These are phyloP conservation scores for Julus scandinavius DNA, from an alignment of 2,888 invertebrate genomes.

Conservation along the genomic window DNA sequence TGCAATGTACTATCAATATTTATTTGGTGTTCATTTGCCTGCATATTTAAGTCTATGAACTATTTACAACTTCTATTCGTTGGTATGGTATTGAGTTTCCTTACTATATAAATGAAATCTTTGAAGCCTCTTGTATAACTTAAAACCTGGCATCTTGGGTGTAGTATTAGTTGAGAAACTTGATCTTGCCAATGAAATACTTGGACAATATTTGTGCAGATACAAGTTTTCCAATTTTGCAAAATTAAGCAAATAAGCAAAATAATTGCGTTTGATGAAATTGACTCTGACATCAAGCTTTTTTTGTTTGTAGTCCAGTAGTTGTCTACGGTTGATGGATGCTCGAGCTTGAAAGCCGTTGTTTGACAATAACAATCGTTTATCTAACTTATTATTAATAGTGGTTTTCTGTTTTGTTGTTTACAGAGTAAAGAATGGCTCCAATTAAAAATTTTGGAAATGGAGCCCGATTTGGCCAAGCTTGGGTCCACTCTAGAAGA, in stretches of 20 bases:
- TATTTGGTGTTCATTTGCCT: background rate
- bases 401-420: slow-evolving; percentile 59
- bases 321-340: background rate
- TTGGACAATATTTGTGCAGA: too few species aligned
- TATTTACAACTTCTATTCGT: too few species aligned
- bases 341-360: too few species aligned
- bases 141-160: too few species aligned
- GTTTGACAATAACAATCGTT: background rate
- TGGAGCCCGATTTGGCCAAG: slow-evolving; percentile 83
- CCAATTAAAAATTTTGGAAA: slow-evolving; percentile 84
- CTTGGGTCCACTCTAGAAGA: slow-evolving; percentile 81
- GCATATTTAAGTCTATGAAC: too few species aligned
- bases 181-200: too few species aligned
- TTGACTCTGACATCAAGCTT: background rate
- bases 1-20: background rate
- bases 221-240: background rate
- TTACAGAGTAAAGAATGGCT: slow-evolving; percentile 84
- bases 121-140: too few species aligned
- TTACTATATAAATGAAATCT: too few species aligned
- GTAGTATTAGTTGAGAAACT: too few species aligned
- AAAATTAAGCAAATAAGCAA: background rate
- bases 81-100: too few species aligned
- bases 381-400: background rate
- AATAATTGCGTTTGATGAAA: background rate
- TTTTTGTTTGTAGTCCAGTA: too few species aligned